Conservation (phyloP, 2,113 vertebrate species). For the Dunckerocampus dactyliophorus region DNA sequence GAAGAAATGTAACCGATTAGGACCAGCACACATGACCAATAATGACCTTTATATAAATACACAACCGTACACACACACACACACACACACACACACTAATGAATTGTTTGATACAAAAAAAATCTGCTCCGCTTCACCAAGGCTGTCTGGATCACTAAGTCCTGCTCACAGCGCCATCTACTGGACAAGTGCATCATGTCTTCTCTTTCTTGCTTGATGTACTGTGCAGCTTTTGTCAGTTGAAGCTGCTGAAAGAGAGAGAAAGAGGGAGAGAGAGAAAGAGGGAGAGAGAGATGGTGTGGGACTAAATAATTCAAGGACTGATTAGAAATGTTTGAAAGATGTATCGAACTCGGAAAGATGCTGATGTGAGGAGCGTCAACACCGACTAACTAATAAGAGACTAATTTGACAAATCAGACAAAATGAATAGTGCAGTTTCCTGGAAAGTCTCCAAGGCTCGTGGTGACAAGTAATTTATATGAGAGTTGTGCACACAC, state of each 20-base stretch:
- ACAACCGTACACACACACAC: no score
- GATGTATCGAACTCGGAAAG: not conserved
- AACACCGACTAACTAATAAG: not conserved
- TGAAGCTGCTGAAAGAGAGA: no score
- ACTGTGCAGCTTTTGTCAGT: not conserved
- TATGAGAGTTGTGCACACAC: conserved; percentile 41
- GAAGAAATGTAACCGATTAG: no score
- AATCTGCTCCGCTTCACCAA: not conserved
- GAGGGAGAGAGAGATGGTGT: no score
- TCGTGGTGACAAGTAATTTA: conserved; percentile 58
- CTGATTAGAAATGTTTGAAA: not conserved
- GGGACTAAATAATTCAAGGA: no score
- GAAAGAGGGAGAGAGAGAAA: no score
- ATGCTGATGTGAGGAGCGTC: conserved; percentile 10
- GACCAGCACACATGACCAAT: no score
- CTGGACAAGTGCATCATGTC: conserved; percentile 16
- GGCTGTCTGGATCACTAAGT: not conserved
- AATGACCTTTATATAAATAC: no score
- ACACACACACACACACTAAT: no score
- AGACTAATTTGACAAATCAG: conserved; percentile 8
- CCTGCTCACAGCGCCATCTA: conserved; percentile 43
- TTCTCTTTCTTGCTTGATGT: not conserved
- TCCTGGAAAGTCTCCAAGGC: conserved; percentile 1
- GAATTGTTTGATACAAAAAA: no score
- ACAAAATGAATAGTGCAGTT: conserved; percentile 26